Evolutionary conservation across 64 coral and sea anemone species (phyloP), one percentile per base, ranked within the genome.

Genomic region (Porites lutea): DNA sequence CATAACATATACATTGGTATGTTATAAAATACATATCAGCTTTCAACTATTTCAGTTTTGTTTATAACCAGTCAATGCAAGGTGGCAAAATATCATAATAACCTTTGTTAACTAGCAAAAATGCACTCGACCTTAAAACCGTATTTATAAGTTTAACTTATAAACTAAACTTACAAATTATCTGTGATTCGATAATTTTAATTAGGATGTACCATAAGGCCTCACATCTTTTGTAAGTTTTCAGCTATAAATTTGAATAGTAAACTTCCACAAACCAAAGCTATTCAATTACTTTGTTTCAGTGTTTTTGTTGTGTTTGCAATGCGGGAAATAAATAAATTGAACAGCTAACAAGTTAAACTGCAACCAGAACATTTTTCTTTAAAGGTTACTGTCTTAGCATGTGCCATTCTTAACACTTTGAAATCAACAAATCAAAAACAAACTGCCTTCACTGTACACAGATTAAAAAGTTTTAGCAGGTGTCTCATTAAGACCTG

Each of bases 141-240:
- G 27, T 37, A 37, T 37, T 37, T 37, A 68, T 68, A 19, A 68
- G 65, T 68, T 68, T 68, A 68, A 68, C 65, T 37, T 68, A 68
- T 19, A 68, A 68, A 68, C 65, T 68, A 68, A 2, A 68, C 65
- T 13, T 68, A 68, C 65, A 68, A 68, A 68, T 68, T 68, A 68
- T 23, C 5, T 19, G 16, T n/a, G 65, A 68, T 19, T 68, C 65
- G 18, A 15, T 68, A 68, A 68, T 68, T 68, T 68, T 2, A 68
- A 68, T 68, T 68, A 62, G 60, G 65, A 68, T 68, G 65, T 68
- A 68, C 65, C 65, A 68, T 68, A 68, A 68, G 65, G 14, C 65
- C 65, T 68, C 22, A 68, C 65, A 68, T 68, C 65, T 20, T 68
- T 37, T 37, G 1, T 0, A 68, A 68, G 65, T 68, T 68, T 15